phyloP scores from a whole-genome alignment of 1,140 invertebrate genomes.

The Zaprionus ornatus region DNA sequence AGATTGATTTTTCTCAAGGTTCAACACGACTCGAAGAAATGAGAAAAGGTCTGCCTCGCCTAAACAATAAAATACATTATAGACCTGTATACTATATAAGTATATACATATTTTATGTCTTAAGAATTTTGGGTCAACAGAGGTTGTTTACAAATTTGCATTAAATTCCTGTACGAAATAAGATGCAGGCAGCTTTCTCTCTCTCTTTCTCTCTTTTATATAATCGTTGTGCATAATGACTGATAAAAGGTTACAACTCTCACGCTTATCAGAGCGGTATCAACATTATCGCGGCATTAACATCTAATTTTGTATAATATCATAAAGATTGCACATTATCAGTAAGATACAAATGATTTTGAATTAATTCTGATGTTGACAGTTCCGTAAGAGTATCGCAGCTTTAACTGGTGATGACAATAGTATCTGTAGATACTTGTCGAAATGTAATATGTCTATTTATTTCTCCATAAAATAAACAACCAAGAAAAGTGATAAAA shows the following conservation, averaged over 20 bases:
- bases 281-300: slow-evolving; percentile 46
- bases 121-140: slow-evolving; percentile 20
- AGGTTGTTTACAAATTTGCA: slow-evolving; percentile 27
- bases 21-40: slow-evolving; percentile 58
- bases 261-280: slow-evolving; percentile 22
- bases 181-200: neutral
- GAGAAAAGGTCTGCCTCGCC: slow-evolving; percentile 22
- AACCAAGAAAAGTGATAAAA: slow-evolving; percentile 4
- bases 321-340: slow-evolving; percentile 36
- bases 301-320: slow-evolving; percentile 34
- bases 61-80: slow-evolving; percentile 4
- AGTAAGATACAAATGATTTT: neutral
- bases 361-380: neutral
- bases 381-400: neutral
- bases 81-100: slow-evolving; percentile 1
- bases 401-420: neutral
- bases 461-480: neutral
- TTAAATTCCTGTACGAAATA: slow-evolving; percentile 31
- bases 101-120: slow-evolving; percentile 10
- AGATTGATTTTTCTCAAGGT: slow-evolving; percentile 76
- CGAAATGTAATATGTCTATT: neutral
- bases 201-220: slow-evolving; percentile 3
- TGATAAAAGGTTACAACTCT: neutral
- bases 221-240: slow-evolving; percentile 8
- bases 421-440: neutral